A percentile compares a stretch with the other conserved stretches of the same genome.
phyloP scores from a whole-genome alignment of 1,140 invertebrate genomes.

The Probaryconus sp. region DNA sequence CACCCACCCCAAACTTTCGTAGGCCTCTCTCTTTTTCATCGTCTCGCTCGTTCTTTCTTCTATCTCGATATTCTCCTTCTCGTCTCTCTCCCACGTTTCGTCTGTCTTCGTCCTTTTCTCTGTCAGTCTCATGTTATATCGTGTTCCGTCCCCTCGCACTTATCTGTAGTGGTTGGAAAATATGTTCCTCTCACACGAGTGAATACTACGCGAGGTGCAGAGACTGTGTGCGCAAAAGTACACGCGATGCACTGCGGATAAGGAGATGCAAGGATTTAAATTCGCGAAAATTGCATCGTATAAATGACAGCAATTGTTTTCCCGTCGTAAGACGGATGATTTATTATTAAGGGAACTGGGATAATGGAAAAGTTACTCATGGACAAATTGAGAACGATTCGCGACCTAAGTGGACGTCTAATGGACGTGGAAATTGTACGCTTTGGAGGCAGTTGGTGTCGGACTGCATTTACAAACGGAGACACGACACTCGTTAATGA shows the following conservation, averaged over 20 bases:
- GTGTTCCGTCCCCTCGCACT: conserved; percentile 29
- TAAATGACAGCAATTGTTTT: too few species aligned
- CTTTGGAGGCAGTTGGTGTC: too few species aligned
- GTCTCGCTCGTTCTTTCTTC: neutral
- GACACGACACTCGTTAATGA: too few species aligned
- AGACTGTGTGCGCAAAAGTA: conserved; percentile 9
- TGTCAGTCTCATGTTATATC: conserved; percentile 20
- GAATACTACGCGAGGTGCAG: conserved; percentile 9
- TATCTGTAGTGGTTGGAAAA: conserved; percentile 45
- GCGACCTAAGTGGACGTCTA: too few species aligned
- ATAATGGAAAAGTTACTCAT: too few species aligned
- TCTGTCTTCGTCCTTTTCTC: neutral
- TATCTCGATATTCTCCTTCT: neutral
- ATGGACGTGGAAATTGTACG: conserved; percentile 12
- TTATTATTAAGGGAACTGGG: too few species aligned
- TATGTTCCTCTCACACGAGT: conserved; percentile 45
- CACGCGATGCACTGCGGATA: conserved; percentile 3
- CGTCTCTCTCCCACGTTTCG: conserved; percentile 1
- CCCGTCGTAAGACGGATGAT: too few species aligned
- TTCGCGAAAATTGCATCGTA: conserved; percentile 10
- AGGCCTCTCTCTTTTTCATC: conserved; percentile 32
- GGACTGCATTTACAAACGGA: too few species aligned
- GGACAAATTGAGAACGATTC: too few species aligned
- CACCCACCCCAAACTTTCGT: neutral
- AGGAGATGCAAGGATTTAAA: conserved; percentile 21